phyloP scores from a whole-genome alignment of 64 coral and sea anemone genomes.

The Pocillopora damicornis region DNA sequence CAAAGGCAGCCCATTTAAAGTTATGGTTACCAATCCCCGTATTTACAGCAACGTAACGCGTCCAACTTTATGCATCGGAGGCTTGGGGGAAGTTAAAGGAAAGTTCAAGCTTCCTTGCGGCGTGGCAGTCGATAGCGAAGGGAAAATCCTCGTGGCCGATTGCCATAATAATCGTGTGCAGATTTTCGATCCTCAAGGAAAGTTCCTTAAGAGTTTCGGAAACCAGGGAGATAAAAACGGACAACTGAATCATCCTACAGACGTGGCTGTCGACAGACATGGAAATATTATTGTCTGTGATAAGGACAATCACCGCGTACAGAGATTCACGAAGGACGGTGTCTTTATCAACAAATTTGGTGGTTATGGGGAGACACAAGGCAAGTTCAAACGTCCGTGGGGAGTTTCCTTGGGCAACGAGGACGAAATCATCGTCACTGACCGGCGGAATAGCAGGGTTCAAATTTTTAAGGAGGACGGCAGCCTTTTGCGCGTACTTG shows the following conservation, averaged over 20 bases:
- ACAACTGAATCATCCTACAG: conserved; percentile 88
- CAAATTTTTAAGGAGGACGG: conserved; percentile 83
- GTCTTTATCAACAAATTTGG: conserved; percentile 86
- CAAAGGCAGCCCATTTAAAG: conserved; percentile 64
- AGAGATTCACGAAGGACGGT: conserved; percentile 82
- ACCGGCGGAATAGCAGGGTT: conserved; percentile 77
- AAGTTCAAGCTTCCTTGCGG: conserved; percentile 95
- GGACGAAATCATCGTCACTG: conserved; percentile 76
- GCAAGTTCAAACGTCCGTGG: conserved; percentile 89
- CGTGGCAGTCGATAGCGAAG: conserved; percentile 72
- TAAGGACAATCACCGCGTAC: conserved; percentile 93
- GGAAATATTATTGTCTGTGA: conserved; percentile 88
- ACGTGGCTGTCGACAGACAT: conserved; percentile 68
- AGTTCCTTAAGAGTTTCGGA: conserved; percentile 77
- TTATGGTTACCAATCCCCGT: conserved; percentile 67
- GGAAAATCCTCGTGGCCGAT: conserved; percentile 78
- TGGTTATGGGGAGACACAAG: conserved; percentile 56
- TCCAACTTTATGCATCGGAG: conserved; percentile 55
- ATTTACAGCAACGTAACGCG: conserved; percentile 60
- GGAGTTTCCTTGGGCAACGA: conserved; percentile 67
- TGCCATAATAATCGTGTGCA: conserved; percentile 95
- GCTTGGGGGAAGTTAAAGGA: conserved; percentile 55
- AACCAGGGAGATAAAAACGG: conserved; percentile 80
- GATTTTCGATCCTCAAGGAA: conserved; percentile 67
- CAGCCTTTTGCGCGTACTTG: conserved; percentile 60